Base-by-base conservation (phyloP, 2,888 invertebrate species). In the Nycteola revayana region DNA sequence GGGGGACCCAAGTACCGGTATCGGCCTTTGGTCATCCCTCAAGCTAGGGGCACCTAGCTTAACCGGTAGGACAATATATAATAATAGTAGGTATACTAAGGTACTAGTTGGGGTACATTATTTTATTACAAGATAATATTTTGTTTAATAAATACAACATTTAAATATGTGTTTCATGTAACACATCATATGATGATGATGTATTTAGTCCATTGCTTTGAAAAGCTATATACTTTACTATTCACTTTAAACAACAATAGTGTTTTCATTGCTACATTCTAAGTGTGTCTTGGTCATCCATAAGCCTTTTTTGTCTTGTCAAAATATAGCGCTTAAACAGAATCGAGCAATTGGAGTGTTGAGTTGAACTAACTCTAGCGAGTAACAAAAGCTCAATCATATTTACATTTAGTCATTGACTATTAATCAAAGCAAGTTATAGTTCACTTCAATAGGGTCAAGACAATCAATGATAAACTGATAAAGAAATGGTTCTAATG, bases 401-500 rank as follows among this genome's bases (percentile, higher is more conserved):
- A 78, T 82, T 83, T 85, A 84, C 80, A 82, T 79, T 80, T 72
- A 77, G 72, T 76, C 73, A 72, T 72, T 65, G 62, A 64, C 66
- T 61, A 84, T 86, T 71, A 67, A 85, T 86, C 86, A 85, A 67
- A 49, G 62, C 60, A 59, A 62, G 63, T 59, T 65, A 60, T 66
- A 55, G 44, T 60, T 64, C 60, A 59, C 73, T 63, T 82, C 74
- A 77, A 78, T 73, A 75, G 68, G 45, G 61, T 66, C 75, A 61
- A 78, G 78, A 82, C 83, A 82, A 86, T 82, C 75, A 66, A 64
- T 75, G 82, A 84, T 85, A 85, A 78, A 85, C 81, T 77, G 79
- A 81, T 85, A 84, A 78, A 85, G 87, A 87, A 87, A 84, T 77
- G 82, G 68, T 78, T 66, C 80, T 87, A 87, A 87, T 88, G 82